Percentiles rank a stretch among this genome's conserved stretches.
Conservation (phyloP, 92 coral and sea anemone genomes). For the Zoanthus solanderi region DNA sequence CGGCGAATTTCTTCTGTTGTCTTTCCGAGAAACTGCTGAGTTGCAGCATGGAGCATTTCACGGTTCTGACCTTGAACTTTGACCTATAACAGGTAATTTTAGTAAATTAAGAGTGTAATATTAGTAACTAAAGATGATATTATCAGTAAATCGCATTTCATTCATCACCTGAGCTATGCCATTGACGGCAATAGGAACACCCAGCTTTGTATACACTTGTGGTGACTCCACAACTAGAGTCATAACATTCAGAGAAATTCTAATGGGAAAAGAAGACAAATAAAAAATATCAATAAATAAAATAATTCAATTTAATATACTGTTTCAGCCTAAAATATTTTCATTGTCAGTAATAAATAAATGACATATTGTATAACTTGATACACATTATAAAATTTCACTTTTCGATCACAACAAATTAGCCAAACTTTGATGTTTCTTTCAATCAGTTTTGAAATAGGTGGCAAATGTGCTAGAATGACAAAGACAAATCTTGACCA, state of each 20-base stretch:
- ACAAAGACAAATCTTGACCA: too few relatives aligned
- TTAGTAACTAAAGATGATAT: not conserved
- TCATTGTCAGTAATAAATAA: too few relatives aligned
- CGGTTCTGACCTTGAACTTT: constrained; percentile 97
- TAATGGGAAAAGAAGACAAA: constrained; percentile 17
- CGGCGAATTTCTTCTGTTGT: constrained; percentile 70
- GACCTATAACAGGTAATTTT: constrained; percentile 64
- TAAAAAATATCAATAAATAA: too few relatives aligned
- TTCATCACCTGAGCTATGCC: constrained; percentile 94
- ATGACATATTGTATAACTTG: too few relatives aligned
- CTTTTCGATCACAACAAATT: too few relatives aligned
- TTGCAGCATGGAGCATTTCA: constrained; percentile 97
- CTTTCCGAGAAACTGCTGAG: constrained; percentile 97
- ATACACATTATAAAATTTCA: too few relatives aligned
- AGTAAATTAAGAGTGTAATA: not conserved
- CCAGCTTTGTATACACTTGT: constrained; percentile 89
- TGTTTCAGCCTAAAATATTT: too few relatives aligned
- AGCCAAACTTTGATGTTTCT: too few relatives aligned
- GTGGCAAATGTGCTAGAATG: too few relatives aligned
- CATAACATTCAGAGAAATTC: constrained; percentile 93
- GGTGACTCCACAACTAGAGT: constrained; percentile 96
- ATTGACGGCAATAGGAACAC: constrained; percentile 96
- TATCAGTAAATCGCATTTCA: not conserved
- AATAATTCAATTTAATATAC: too few relatives aligned
- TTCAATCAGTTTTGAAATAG: too few relatives aligned